These are phyloP conservation scores for Furcula furcula DNA, from an alignment of 2,888 invertebrate genomes.

Conservation along the genomic window DNA sequence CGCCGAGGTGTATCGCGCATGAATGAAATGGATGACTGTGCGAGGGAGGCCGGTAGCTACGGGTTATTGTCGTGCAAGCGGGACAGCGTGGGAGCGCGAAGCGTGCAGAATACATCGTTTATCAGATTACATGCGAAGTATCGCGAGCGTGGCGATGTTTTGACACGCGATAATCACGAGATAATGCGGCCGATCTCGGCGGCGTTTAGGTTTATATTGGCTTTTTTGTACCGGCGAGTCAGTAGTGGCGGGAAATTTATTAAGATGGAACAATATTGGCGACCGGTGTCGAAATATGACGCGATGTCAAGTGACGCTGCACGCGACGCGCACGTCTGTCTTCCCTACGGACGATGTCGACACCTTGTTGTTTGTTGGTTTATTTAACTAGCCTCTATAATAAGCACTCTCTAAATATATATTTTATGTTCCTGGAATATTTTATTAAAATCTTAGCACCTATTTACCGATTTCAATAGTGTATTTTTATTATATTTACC, in stretches of 20 bases:
- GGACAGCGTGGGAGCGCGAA: constrained; percentile 62
- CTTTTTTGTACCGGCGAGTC: constrained; percentile 70
- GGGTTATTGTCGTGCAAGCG: constrained; percentile 36
- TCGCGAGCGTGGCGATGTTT: constrained; percentile 82
- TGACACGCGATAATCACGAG: constrained; percentile 83
- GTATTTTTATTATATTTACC: too few species aligned
- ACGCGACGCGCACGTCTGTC: constrained; percentile 3
- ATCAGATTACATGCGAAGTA: constrained; percentile 83
- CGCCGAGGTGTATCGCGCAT: constrained; percentile 78
- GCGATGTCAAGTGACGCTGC: constrained; percentile 27
- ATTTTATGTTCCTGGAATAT: too few species aligned
- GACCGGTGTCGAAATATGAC: constrained; percentile 47
- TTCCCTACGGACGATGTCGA: not conserved
- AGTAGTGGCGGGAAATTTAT: constrained; percentile 50
- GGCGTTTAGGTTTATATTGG: constrained; percentile 80
- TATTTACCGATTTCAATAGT: too few species aligned
- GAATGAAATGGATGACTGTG: constrained; percentile 80
- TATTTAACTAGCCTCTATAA: too few species aligned
- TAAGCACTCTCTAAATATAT: too few species aligned
- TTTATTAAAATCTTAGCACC: too few species aligned
- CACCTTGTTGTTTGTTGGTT: not conserved
- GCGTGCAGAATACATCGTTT: constrained; percentile 82
- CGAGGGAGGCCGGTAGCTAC: constrained; percentile 48
- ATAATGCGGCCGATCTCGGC: constrained; percentile 79
- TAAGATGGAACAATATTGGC: constrained; percentile 57